A percentile compares a stretch with the other conserved stretches of the same genome.
phyloP scores from a whole-genome alignment of 2,113 vertebrate species.

The Laterallus jamaicensis region DNA sequence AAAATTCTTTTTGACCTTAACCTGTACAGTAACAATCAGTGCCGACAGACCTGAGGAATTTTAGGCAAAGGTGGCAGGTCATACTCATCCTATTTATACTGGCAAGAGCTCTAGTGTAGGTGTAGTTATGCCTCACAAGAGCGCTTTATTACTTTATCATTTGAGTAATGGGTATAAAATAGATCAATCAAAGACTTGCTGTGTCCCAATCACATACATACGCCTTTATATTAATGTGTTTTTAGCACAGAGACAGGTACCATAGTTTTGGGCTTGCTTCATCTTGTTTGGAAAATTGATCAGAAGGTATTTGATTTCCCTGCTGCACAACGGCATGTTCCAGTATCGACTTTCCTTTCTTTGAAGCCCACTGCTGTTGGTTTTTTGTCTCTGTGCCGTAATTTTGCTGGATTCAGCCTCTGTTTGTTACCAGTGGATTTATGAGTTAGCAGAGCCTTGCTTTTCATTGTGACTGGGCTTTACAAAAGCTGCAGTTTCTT shows the following conservation, averaged over 20 bases:
- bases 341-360: neutral
- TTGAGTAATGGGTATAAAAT: neutral
- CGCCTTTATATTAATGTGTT: neutral
- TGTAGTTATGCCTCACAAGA: neutral
- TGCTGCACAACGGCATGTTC: neutral
- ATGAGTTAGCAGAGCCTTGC: neutral
- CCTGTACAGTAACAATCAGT: neutral
- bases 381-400: neutral
- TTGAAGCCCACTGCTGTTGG: neutral
- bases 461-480: constrained; percentile 18
- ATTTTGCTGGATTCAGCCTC: neutral
- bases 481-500: constrained; percentile 10
- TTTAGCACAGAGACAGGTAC: neutral
- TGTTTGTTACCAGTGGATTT: neutral
- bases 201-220: neutral
- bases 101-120: neutral
- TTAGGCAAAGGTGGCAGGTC: neutral
- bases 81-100: neutral
- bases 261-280: neutral
- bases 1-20: neutral
- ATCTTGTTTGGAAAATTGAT: constrained; percentile 8
- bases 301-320: constrained; percentile 15
- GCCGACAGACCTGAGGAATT: neutral
- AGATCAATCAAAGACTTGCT: neutral
- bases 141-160: neutral